Evolutionary conservation across 2,797 vertebrate genomes (phyloP), one percentile per base, ranked within the genome.

Genomic region (Cossypha heuglini): DNA sequence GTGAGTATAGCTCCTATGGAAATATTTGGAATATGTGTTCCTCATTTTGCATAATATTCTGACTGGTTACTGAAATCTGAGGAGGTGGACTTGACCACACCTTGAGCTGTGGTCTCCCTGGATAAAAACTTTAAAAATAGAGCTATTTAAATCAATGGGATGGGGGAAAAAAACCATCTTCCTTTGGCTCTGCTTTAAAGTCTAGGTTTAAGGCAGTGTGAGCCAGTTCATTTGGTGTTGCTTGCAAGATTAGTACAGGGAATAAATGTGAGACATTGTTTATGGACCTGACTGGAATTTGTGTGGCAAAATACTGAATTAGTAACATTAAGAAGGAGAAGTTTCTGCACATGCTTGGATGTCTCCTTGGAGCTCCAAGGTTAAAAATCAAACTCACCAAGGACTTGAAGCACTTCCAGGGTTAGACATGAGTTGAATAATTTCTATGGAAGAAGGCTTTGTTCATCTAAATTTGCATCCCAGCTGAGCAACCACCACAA

Each of bases 191-290:
- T 89, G n/a, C 28, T 46, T 58, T 77, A 45, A 61, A 75, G 20
- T 11, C 10, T n/a, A 0, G 17, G 7, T 51, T 86, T 67, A 45
- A 78, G 29, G 25, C 52, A 81, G 8, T 35, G 26, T 20, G 35
- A 79, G 19, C n/a, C 46, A n/a, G 7, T 31, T 87, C 1, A 1
- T 48, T 72, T 64, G 20, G 24, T 71, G 25, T 6, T 52, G 26
- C 29, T 63, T 72, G 29, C 5, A 63, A 46, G 13, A 33, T 64
- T 49, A 61, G 21, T 4, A 28, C 9, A 29, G 26, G 11, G 7
- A 5, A 58, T 38, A 57, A 77, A 40, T 5, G 2, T 1, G 0
- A 17, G 40, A 24, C 2, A 4, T 3, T 24, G 1, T 76, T 62
- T 46, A 16, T 40, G 31, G 21, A 33, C 4, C 48, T 38, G 5